These are phyloP conservation scores for Myzus persicae DNA, from an alignment of 1,140 invertebrate genomes.

Conservation along the genomic window DNA sequence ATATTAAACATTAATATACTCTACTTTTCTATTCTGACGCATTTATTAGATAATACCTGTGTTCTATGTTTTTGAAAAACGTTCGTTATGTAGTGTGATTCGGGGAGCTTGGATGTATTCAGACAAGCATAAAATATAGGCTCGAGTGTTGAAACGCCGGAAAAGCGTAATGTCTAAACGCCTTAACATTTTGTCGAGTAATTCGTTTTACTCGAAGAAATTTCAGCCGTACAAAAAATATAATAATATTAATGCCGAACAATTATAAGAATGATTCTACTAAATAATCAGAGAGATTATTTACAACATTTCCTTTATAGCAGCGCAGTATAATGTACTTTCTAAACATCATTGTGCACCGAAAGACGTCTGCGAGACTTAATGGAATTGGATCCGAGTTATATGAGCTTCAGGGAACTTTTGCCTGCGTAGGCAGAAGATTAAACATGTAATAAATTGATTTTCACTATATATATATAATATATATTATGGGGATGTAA, in stretches of 20 bases:
- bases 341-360: background rate
- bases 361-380: background rate
- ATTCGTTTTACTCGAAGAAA: background rate
- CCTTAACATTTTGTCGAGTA: background rate
- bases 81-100: background rate
- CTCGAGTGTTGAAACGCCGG: no score
- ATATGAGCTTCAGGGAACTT: background rate
- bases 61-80: background rate
- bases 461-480: background rate
- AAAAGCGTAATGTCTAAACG: no score
- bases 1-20: background rate
- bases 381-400: slow-evolving; percentile 24
- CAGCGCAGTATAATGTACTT: background rate
- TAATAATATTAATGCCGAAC: background rate
- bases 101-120: background rate
- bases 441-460: slow-evolving; percentile 23
- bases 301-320: background rate
- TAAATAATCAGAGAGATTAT: background rate
- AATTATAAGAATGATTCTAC: background rate
- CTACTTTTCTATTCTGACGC: background rate
- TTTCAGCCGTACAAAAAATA: background rate
- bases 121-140: background rate
- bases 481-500: background rate
- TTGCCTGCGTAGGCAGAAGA: background rate
- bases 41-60: background rate